A percentile compares a stretch with the other conserved stretches of the same genome.
phyloP scores from a whole-genome alignment of 2,113 vertebrate species.

The Mesitornis unicolor region DNA sequence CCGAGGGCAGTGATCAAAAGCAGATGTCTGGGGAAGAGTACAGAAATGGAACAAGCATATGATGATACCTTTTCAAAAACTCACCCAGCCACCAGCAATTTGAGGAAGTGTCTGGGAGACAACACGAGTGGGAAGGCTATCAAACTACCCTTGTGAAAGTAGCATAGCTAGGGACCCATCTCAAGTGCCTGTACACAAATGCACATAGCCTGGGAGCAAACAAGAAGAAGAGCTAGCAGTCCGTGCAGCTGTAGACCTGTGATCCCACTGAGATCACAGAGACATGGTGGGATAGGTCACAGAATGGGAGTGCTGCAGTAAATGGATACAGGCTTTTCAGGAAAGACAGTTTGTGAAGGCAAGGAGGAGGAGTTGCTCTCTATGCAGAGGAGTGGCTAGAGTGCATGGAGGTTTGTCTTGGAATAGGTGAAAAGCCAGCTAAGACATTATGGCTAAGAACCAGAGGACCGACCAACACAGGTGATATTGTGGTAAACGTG shows the following conservation, averaged over 20 bases:
- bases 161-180: background rate
- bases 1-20: background rate
- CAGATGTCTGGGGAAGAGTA: background rate
- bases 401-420: background rate
- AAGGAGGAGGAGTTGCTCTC: background rate
- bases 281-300: background rate
- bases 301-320: background rate
- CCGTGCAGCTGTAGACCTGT: background rate
- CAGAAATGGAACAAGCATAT: background rate
- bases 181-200: background rate
- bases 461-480: background rate
- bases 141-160: background rate
- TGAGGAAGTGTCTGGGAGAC: background rate
- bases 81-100: background rate
- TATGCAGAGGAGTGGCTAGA: background rate
- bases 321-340: constrained; percentile 28
- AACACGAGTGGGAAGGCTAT: background rate
- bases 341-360: background rate
- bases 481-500: background rate
- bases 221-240: background rate
- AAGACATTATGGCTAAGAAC: background rate
- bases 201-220: background rate
- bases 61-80: background rate
- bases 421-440: background rate
- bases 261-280: background rate